Conservation (phyloP, 2,113 vertebrate species). For the Seriola rivoliana region DNA sequence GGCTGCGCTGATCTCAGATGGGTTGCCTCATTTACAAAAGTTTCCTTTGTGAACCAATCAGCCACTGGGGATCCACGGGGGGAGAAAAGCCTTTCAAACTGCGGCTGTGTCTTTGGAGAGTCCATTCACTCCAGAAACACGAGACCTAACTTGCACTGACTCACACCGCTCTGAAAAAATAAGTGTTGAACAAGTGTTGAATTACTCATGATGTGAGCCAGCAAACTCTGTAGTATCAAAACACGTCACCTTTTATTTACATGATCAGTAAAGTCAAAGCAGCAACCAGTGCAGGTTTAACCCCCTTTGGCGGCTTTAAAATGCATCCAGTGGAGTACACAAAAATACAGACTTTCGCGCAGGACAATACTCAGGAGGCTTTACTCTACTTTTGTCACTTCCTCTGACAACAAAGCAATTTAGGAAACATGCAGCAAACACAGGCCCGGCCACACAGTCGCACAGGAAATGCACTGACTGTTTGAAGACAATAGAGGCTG, state of each 20-base stretch:
- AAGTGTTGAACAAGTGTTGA: slow-evolving; percentile 4
- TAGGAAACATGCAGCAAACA: slow-evolving; percentile 78
- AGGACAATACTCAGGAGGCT: slow-evolving; percentile 64
- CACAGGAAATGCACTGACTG: slow-evolving; percentile 80
- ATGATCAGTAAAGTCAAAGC: slow-evolving; percentile 19
- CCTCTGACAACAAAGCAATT: slow-evolving; percentile 81
- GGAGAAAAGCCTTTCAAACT: slow-evolving; percentile 61
- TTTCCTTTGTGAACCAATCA: slow-evolving; percentile 75
- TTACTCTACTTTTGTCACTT: slow-evolving; percentile 73
- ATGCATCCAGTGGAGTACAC: slow-evolving; percentile 36
- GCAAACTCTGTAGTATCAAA: slow-evolving; percentile 30
- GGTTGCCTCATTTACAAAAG: slow-evolving; percentile 77
- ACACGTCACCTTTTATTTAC: not conserved
- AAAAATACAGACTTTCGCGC: slow-evolving; percentile 54
- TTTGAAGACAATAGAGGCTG: slow-evolving; percentile 78
- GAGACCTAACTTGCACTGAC: slow-evolving; percentile 43
- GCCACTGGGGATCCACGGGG: slow-evolving; percentile 44
- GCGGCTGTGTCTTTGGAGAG: slow-evolving; percentile 46
- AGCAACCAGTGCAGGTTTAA: slow-evolving; percentile 21
- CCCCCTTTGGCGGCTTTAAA: slow-evolving; percentile 28
- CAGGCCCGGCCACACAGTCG: slow-evolving; percentile 56
- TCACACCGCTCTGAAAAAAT: slow-evolving; percentile 47
- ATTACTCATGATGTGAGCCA: slow-evolving; percentile 39
- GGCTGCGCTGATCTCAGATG: slow-evolving; percentile 70
- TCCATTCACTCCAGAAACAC: slow-evolving; percentile 60